These are phyloP conservation scores for Icerya purchasi DNA, from an alignment of 2,888 invertebrate genomes.

Conservation along the genomic window DNA sequence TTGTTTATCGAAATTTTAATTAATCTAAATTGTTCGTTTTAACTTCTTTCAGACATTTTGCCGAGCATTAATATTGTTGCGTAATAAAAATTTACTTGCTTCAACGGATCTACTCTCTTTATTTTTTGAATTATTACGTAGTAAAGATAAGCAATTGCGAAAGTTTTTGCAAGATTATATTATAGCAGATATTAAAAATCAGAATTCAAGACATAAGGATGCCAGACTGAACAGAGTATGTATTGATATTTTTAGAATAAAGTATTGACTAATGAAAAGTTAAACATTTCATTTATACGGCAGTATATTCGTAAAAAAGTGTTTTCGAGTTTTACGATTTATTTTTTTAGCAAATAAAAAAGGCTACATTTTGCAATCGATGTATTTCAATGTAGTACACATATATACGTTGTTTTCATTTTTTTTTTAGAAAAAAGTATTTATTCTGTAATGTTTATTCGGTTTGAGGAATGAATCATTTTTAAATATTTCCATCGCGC, in stretches of 20 bases:
- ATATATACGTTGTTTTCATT: too few species aligned
- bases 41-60: conserved; percentile 44
- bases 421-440: too few species aligned
- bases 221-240: conserved; percentile 67
- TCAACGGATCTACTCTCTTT: conserved; percentile 69
- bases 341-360: too few species aligned
- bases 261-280: too few species aligned
- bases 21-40: not conserved
- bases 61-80: conserved; percentile 70
- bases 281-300: too few species aligned
- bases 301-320: too few species aligned
- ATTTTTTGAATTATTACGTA: conserved; percentile 75
- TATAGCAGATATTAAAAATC: conserved; percentile 80
- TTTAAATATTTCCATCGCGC: too few species aligned
- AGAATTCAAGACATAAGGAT: conserved; percentile 83
- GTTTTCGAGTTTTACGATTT: too few species aligned
- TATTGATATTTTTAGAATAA: too few species aligned
- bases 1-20: not conserved
- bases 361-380: too few species aligned
- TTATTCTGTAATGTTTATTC: not conserved
- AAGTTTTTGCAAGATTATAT: conserved; percentile 80
- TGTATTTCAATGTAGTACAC: too few species aligned
- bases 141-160: conserved; percentile 73
- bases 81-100: conserved; percentile 76
- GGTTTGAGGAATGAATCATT: not conserved